Conservation (phyloP, 1,140 invertebrate species). For the Penaeus japonicus region DNA sequence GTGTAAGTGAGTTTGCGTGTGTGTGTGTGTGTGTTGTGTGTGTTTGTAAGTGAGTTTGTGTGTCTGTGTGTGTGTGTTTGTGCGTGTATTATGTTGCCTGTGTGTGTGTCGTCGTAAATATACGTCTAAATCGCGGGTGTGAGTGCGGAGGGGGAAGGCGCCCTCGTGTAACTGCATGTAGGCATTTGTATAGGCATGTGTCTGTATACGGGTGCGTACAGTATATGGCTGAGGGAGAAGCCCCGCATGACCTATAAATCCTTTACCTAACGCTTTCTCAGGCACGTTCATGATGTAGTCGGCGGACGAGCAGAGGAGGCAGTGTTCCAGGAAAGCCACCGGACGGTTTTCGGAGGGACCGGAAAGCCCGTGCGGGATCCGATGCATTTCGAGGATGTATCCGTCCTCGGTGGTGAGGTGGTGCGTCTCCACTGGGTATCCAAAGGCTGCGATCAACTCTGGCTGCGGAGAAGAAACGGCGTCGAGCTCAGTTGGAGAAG, state of each 20-base stretch:
- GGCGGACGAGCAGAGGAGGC: constrained; percentile 76
- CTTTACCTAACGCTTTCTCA: constrained; percentile 71
- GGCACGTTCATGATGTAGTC: constrained; percentile 78
- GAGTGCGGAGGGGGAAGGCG: no score
- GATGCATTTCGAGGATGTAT: constrained; percentile 40
- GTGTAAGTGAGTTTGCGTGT: no score
- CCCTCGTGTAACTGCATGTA: neutral
- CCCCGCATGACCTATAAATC: no score
- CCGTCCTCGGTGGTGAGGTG: constrained; percentile 31
- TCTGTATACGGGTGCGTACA: neutral
- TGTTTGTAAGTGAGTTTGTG: no score
- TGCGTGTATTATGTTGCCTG: no score
- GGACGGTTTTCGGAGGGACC: neutral
- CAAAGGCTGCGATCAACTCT: constrained; percentile 39
- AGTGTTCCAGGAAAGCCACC: constrained; percentile 78
- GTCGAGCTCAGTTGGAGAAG: no score
- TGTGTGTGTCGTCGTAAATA: no score
- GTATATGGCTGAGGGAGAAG: no score
- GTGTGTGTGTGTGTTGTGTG: no score
- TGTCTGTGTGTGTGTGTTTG: no score
- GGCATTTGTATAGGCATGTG: neutral
- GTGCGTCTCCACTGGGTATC: constrained; percentile 45
- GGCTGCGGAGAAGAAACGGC: neutral
- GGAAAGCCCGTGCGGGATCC: constrained; percentile 16
- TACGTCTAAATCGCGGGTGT: no score